Percentiles rank a stretch among this genome's conserved stretches.
Evolutionary conservation across 2,797 vertebrate genomes (phyloP).

Genomic region (Ambastaia sidthimunki): DNA sequence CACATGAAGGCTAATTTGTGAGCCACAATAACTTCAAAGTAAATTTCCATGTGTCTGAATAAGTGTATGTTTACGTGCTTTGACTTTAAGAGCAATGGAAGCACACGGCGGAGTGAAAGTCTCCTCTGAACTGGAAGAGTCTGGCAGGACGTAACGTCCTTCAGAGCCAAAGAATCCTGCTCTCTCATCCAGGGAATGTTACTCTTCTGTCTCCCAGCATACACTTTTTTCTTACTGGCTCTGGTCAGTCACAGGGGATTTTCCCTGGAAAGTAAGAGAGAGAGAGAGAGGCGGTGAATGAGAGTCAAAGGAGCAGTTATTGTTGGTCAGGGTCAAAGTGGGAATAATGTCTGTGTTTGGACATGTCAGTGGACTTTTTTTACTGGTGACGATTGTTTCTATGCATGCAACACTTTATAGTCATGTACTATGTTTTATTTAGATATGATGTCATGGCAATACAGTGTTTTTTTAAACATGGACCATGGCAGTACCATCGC

Average conservation of each 20-base stretch:
- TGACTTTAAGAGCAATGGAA: neutral
- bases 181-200: constrained; percentile 48
- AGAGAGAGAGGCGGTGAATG: constrained; percentile 11
- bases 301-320: constrained; percentile 16
- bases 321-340: constrained; percentile 15
- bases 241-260: constrained; percentile 49
- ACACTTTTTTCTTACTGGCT: constrained; percentile 41
- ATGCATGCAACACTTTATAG: neutral
- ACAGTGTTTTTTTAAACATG: neutral
- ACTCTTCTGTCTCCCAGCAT: constrained; percentile 26
- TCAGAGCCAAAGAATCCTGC: constrained; percentile 49
- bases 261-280: constrained; percentile 41
- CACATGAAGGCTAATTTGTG: neutral
- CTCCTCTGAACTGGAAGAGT: constrained; percentile 10
- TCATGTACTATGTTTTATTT: neutral
- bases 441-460: neutral
- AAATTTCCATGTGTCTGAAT: neutral
- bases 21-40: neutral
- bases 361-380: neutral
- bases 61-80: neutral
- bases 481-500: neutral
- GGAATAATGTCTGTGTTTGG: constrained; percentile 5
- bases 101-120: neutral
- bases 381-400: neutral
- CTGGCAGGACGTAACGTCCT: constrained; percentile 2